Base-by-base conservation (phyloP, 2,888 invertebrate species). In the Neoscelio sp. region DNA sequence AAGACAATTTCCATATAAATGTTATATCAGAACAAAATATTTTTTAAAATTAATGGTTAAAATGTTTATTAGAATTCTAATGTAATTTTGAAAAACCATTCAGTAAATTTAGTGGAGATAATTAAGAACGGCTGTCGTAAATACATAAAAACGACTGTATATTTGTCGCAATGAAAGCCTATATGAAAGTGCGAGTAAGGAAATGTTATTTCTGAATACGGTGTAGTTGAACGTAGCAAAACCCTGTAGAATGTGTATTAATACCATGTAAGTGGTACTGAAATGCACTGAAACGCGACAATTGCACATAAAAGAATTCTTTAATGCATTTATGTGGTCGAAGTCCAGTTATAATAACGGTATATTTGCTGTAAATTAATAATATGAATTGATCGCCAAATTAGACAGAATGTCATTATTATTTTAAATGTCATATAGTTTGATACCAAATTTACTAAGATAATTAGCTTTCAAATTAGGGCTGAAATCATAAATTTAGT, bases 101-200 rank as follows among this genome's bases (percentile, higher is more conserved):
- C n/a, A n/a, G n/a, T n/a, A n/a, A n/a, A n/a, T 26, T 5, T 26
- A 26, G 7, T 7, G 7, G 26, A 26, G 7, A 26, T 26, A 5
- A 26, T 5, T 26, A 5, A 26, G 26, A 5, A 5, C 3, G 26
- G 4, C 56, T 46, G 68, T 68, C 48, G 46, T 12, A 33, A 70
- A 18, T 2, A 17, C 18, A 18, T 15, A 65, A 73, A 62, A 54
- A 48, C 54, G 20, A 33, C 20, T 42, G 23, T 58, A 68, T 74
- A 74, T 74, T 67, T 75, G 60, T 75, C 54, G 81, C 42, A 40
- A 62, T 65, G 83, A 82, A 84, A 84, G 81, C 76, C 77, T 40
- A 50, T 81, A 60, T 83, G 87, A 88, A 88, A 88, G 87, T 87
- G 87, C 87, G 87, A 88, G 88, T 88, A 87, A 85, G 82, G 84